Evolutionary conservation across 1,140 invertebrate genomes (phyloP), one percentile per base, ranked within the genome.

Genomic region (Zaprionus davidi): DNA sequence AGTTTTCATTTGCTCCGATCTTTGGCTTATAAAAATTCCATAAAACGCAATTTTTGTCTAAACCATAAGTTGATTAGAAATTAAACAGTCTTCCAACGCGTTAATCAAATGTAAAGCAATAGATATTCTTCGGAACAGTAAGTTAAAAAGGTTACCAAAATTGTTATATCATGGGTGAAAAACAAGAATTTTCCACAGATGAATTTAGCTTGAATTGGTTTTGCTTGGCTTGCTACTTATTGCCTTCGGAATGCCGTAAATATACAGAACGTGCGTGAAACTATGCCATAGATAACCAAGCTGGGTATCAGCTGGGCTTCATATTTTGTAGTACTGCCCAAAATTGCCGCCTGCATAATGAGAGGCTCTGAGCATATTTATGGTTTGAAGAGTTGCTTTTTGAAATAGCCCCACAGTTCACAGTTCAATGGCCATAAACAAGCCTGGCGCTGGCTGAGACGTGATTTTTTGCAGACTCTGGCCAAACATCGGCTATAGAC

Each of bases 311-410:
- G 64, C 22, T 46, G 51, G 41, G n/a, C 51, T 20, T 41, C 41
- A 41, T 46, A 7, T 36, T 58, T 58, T 28, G 38, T 13, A 34
- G 22, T 20, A 58, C 24, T 44, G 41, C 34, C 62, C 55, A 15
- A 36, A 65, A 72, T 67, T 57, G 53, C 58, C 63, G 36, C 17
- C 63, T 74, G 49, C 65, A 71, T 77, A 79, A 82, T 72, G 71
- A 64, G 70, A 62, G 59, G 24, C 69, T 26, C 46, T 56, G 36
- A 13, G 55, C 17, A 56, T 70, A 76, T 82, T 86, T 76, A 87
- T 74, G 79, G 69, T 69, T 82, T 82, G 69, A 86, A 86, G 66
- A 82, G 76, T 71, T 82, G 44, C n/a, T 28, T n/a, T n/a, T 22
- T 22, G 51, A 38, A 34, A 46, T 41, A 38, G 66, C 6, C 34